Conservation (phyloP, 2,113 vertebrate genomes). For the Eptesicus fuscus region DNA sequence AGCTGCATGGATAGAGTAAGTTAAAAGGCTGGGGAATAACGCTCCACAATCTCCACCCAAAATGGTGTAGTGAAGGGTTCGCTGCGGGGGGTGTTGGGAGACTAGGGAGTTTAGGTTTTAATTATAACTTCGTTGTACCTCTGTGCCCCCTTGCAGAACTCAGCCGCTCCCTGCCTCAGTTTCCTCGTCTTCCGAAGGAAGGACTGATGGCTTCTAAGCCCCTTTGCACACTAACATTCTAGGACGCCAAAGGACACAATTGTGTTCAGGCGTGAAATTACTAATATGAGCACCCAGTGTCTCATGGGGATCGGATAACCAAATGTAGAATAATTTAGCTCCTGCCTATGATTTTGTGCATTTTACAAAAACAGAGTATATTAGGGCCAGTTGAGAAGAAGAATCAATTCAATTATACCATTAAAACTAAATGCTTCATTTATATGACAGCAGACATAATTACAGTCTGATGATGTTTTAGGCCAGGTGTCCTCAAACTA, state of each 20-base stretch:
- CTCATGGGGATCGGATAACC: not conserved
- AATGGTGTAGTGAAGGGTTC: not conserved
- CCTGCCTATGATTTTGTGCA: not conserved
- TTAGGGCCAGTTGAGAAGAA: not conserved
- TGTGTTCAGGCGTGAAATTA: not conserved
- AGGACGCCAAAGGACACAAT: not conserved
- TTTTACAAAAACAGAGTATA: conserved; percentile 21
- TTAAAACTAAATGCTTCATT: not conserved
- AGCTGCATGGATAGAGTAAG: not conserved
- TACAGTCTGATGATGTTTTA: not conserved
- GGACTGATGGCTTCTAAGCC: not conserved
- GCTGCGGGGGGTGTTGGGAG: not conserved
- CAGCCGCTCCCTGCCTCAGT: not conserved
- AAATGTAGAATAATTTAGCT: conserved; percentile 2
- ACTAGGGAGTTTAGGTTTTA: not conserved
- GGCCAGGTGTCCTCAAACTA: no score
- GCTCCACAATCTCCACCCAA: not conserved
- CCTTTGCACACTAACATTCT: not conserved
- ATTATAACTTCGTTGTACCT: not conserved
- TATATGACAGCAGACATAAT: not conserved
- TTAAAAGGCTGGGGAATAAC: not conserved
- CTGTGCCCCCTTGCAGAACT: not conserved
- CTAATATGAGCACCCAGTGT: not conserved
- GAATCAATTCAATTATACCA: not conserved
- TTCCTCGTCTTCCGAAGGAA: not conserved